These are phyloP conservation scores for Sebastes minor DNA, from an alignment of 2,797 vertebrate genomes.

Conservation along the genomic window DNA sequence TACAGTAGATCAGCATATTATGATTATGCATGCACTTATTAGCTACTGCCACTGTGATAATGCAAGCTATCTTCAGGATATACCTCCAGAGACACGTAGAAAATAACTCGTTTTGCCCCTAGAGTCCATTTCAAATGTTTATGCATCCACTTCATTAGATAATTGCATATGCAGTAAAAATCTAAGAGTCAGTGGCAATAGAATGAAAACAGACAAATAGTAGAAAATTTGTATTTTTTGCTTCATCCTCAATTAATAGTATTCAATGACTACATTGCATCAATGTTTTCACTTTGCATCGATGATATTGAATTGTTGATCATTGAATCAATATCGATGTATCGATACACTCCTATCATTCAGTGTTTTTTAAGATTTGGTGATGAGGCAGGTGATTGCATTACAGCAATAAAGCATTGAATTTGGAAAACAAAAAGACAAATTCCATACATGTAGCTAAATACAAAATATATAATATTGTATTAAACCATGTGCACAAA, in stretches of 20 bases:
- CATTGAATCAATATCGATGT: no score
- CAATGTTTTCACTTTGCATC: no score
- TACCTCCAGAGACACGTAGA: background rate
- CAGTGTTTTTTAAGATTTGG: background rate
- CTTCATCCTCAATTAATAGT: background rate
- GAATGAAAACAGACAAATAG: background rate
- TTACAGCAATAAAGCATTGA: background rate
- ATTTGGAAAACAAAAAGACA: background rate
- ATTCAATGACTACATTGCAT: background rate
- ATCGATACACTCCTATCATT: no score
- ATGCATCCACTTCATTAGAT: background rate
- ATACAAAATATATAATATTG: background rate
- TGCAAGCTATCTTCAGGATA: background rate
- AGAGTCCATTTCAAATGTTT: background rate
- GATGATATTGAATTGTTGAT: no score
- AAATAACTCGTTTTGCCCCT: background rate
- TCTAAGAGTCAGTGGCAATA: background rate
- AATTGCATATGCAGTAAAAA: background rate
- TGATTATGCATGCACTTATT: background rate
- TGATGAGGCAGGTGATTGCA: background rate
- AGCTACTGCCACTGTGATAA: background rate
- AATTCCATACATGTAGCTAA: background rate
- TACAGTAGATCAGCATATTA: background rate
- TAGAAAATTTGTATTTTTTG: background rate
- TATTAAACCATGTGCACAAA: background rate